A percentile compares a stretch with the other conserved stretches of the same genome.
Evolutionary conservation across 2,888 invertebrate species (phyloP).

Genomic region (Dasysyrphus tricinctus): DNA sequence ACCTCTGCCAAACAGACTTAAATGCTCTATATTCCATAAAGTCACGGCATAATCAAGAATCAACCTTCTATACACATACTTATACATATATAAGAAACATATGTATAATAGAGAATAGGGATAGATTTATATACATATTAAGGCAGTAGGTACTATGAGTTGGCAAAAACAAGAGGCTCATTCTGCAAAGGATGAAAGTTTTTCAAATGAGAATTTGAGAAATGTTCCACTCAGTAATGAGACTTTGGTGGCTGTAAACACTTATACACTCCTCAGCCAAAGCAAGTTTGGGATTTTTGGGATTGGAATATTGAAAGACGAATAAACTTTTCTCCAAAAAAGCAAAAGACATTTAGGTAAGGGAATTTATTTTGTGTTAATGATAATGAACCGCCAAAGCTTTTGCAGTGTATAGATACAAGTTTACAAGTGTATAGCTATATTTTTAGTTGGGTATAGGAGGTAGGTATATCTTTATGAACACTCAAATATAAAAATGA

Average conservation of each 20-base stretch:
- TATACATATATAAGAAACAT: too few relatives aligned
- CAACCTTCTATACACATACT: background rate
- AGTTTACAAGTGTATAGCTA: background rate
- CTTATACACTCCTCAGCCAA: constrained; percentile 10
- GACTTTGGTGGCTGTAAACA: constrained; percentile 20
- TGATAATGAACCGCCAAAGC: constrained; percentile 48
- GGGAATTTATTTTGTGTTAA: constrained; percentile 71
- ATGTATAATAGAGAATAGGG: background rate
- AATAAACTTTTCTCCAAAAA: constrained; percentile 50
- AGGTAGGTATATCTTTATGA: constrained; percentile 38
- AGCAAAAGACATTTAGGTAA: constrained; percentile 66
- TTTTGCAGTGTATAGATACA: background rate
- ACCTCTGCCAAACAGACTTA: constrained; percentile 69
- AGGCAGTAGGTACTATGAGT: constrained; percentile 5
- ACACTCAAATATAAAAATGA: constrained; percentile 55
- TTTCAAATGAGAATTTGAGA: constrained; percentile 72
- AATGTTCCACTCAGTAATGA: constrained; percentile 47
- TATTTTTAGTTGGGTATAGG: background rate
- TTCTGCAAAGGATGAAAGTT: constrained; percentile 58
- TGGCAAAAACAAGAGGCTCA: constrained; percentile 36
- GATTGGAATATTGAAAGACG: constrained; percentile 57
- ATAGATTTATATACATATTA: constrained; percentile 10
- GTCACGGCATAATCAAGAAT: constrained; percentile 57
- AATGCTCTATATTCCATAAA: constrained; percentile 37
- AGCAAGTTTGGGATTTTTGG: background rate